A percentile compares a stretch with the other conserved stretches of the same genome.
Conservation (phyloP, 2,888 invertebrate genomes). For the Coenonympha arcania region DNA sequence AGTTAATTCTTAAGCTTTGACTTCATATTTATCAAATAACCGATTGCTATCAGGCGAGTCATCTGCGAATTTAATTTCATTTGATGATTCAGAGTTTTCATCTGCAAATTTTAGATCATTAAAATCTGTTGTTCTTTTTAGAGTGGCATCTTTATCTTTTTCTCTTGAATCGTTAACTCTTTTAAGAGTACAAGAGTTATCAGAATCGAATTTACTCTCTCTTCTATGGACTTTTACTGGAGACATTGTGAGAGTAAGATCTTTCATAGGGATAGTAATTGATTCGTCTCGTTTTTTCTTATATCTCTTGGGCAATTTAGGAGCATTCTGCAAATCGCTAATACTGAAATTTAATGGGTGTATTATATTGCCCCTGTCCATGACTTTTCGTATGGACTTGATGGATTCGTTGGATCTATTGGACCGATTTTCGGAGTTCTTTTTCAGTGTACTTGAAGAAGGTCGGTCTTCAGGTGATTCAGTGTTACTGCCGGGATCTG, state of each 20-base stretch:
- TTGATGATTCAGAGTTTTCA: slow-evolving; percentile 76
- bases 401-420: slow-evolving; percentile 57
- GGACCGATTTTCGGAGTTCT: slow-evolving; percentile 45
- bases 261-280: slow-evolving; percentile 59
- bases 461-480: slow-evolving; percentile 78
- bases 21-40: slow-evolving; percentile 56
- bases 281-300: slow-evolving; percentile 53
- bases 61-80: slow-evolving; percentile 65
- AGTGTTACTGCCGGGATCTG: slow-evolving; percentile 78
- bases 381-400: slow-evolving; percentile 50
- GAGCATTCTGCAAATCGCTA: slow-evolving; percentile 62
- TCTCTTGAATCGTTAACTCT: slow-evolving; percentile 80
- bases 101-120: slow-evolving; percentile 82
- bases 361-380: slow-evolving; percentile 61
- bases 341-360: slow-evolving; percentile 70
- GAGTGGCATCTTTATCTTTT: slow-evolving; percentile 75
- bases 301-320: slow-evolving; percentile 49
- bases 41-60: slow-evolving; percentile 68
- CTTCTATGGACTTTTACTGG: slow-evolving; percentile 57
- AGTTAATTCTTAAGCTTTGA: slow-evolving; percentile 42
- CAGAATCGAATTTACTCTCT: slow-evolving; percentile 44
- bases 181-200: slow-evolving; percentile 65
- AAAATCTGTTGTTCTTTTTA: slow-evolving; percentile 73
- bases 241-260: slow-evolving; percentile 54
- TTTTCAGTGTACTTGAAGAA: slow-evolving; percentile 55